Evolutionary conservation across 1,140 invertebrate genomes (phyloP), one percentile per base, ranked within the genome.

Genomic region (Brachionus paranguensis): DNA sequence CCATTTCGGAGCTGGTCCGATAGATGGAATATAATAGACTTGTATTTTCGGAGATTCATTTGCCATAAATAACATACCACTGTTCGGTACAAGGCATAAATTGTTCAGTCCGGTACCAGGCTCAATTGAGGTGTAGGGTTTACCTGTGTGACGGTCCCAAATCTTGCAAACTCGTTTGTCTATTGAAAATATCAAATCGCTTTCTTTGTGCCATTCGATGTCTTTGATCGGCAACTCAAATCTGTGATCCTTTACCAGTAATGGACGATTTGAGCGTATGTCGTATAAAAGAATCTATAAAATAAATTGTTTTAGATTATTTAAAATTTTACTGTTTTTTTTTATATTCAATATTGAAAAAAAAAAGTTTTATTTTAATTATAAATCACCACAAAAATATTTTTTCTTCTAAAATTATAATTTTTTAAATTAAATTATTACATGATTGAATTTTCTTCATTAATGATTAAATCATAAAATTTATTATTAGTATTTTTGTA

Each of bases 1-100:
- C 97, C 97, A 99, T 86, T 92, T 93, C 2, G 97, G 97, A 10
- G 97, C 97, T 53, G 96, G 95, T 11, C 97, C 96, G 87, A 99
- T 91, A 86, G 93, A 93, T 86, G 97, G 97, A 84, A 99, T 93
- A 87, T 96, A 99, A 90, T 96, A 98, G 0, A 95, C 93, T 86
- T 95, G 92, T 89, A 99, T 96, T 92, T 98, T 98, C 11, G 93
- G 92, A 86, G 93, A 93, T 91, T 99, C 97, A 88, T 95, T 96
- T 1, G 97, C 95, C 86, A 98, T 92, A 88, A 99, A 96, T 78
- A 98, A 90, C 89, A 99, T 91, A 45, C 96, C 89, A 72, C 78
- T 78, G 84, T 91, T 96, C 70, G 94, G 94, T 84, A 95, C 92
- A 17, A 95, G 90, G 89, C 94, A 95, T 2, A 99, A 91, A 89